Conservation (phyloP, 2,888 invertebrate genomes). For the Taphrorychus bicolor region DNA sequence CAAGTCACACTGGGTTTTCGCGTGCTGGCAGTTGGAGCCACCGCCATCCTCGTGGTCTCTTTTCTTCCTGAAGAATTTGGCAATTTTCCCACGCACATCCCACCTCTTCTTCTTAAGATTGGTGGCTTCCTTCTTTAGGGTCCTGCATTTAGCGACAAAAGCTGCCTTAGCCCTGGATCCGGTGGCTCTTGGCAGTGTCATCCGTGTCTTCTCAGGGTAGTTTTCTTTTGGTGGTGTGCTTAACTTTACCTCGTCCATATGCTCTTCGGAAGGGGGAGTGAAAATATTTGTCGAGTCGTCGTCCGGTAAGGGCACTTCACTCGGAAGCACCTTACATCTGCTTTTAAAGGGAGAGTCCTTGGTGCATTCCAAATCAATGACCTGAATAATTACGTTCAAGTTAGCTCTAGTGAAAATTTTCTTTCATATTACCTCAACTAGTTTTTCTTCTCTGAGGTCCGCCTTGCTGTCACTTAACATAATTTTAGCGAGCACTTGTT, state of each 20-base stretch:
- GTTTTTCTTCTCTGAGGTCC: conserved; percentile 45
- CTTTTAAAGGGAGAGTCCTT: conserved; percentile 40
- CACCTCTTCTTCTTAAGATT: conserved; percentile 49
- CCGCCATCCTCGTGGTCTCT: conserved; percentile 29
- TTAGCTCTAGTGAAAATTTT: background rate
- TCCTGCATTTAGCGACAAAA: conserved; percentile 44
- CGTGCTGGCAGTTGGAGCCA: background rate
- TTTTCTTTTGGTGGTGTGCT: conserved; percentile 10
- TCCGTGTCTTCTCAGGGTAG: conserved; percentile 35
- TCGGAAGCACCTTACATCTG: conserved; percentile 28
- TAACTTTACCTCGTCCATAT: conserved; percentile 44
- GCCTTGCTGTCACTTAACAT: conserved; percentile 48
- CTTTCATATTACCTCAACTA: conserved; percentile 9
- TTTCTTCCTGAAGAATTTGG: conserved; percentile 45
- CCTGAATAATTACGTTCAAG: conserved; percentile 15
- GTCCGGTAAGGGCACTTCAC: conserved; percentile 41
- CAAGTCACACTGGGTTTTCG: background rate
- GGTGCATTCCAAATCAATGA: conserved; percentile 41
- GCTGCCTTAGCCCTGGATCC: conserved; percentile 41
- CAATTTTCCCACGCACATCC: conserved; percentile 48
- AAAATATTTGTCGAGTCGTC: conserved; percentile 40
- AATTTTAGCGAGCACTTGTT: conserved; percentile 50
- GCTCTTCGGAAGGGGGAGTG: conserved; percentile 12
- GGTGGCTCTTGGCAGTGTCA: conserved; percentile 47
- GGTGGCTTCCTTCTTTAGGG: conserved; percentile 42